Base-by-base conservation (phyloP, 2,113 vertebrate genomes). In the Gambusia affinis region DNA sequence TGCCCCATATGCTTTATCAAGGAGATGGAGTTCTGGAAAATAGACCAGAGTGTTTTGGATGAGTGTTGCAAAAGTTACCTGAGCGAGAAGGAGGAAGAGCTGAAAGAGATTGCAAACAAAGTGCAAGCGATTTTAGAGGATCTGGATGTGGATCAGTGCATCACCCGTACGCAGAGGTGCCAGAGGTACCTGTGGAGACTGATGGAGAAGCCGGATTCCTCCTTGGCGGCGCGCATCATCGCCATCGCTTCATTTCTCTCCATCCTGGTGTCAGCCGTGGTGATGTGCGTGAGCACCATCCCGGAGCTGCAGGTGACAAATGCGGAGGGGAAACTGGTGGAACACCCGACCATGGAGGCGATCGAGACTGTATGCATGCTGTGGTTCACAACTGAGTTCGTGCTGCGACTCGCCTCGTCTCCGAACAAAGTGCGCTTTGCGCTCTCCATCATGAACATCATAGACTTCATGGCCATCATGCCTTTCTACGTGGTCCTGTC, bases 11-110 rank as follows among this genome's bases (percentile, higher is more conserved):
- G 98, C 81, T 99, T 99, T 93, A 95, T 96, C 85, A 97, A 96
- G 80, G 98, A 99, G 88, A 97, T 99, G 96, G 97, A 99, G 83
- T 99, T 98, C 92, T 99, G 98, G 98, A 98, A 96, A 92, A 97
- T 99, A 72, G 97, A 99, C 88, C 93, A 95, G 60, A 93, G 93
- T 81, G 97, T 95, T 82, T 84, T 99, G 80, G 98, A 99, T 42
- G 97, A 98, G 54, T 99, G 98, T 73, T 99, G 98, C 84, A 97
- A 96, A 85, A 96, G 96, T 85, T 95, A 96, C 79, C 87, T 98
- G 71, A 96, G 89, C 44, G 98, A 99, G 90, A 99, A 99, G 85
- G 97, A 95, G 15, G 96, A 97, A 68, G 97, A 99, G 90, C 88
- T 99, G 82, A 95, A 94, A 33, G 98, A 99, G 90, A 99, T 99